Evolutionary conservation across 2,888 invertebrate genomes (phyloP).

Genomic region (Mesorhabditis spiculigera): DNA sequence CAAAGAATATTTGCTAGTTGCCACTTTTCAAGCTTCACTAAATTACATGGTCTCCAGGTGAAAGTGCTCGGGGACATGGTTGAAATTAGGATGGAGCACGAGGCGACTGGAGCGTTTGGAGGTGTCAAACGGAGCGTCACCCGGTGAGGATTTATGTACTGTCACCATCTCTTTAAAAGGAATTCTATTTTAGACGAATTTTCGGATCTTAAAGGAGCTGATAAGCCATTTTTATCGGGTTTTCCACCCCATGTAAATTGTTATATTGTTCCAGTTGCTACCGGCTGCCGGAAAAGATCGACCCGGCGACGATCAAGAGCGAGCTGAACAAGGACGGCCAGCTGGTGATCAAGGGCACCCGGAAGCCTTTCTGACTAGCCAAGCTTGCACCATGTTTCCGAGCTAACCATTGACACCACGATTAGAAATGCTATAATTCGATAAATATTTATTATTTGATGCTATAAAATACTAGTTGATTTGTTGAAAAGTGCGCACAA

Average conservation of each 20-base stretch:
- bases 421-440: too few relatives aligned
- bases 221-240: too few relatives aligned
- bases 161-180: too few relatives aligned
- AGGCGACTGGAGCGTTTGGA: slow-evolving; percentile 2
- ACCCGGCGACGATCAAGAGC: slow-evolving; percentile 4
- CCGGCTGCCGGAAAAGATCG: background rate
- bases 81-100: background rate
- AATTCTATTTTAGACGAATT: too few relatives aligned
- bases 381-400: background rate
- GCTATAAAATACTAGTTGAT: too few relatives aligned
- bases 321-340: slow-evolving; percentile 6
- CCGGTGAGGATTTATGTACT: background rate
- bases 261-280: background rate
- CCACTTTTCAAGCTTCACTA: too few relatives aligned
- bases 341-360: background rate
- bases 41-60: background rate
- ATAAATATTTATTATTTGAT: too few relatives aligned
- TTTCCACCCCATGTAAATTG: too few relatives aligned
- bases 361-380: background rate
- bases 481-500: too few relatives aligned
- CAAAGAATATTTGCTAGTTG: too few relatives aligned
- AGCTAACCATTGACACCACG: too few relatives aligned
- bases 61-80: background rate
- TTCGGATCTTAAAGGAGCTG: too few relatives aligned
- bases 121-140: background rate